These are phyloP conservation scores for Gobionotothen gibberifrons DNA, from an alignment of 2,797 vertebrate species.

Conservation along the genomic window DNA sequence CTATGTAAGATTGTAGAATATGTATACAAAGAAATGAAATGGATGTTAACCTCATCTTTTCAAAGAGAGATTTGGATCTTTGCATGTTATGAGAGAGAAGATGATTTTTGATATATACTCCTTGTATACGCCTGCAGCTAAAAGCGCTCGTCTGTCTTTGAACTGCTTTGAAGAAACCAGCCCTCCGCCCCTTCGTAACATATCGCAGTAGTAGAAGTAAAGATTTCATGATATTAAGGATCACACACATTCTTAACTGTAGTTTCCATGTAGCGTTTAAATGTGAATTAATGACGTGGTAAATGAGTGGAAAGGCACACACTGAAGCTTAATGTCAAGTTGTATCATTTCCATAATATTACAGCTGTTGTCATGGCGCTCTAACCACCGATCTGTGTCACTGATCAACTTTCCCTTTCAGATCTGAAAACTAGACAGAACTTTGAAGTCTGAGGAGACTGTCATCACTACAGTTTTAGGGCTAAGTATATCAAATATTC, in stretches of 20 bases:
- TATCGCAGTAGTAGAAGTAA: slow-evolving; percentile 17
- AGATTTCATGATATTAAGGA: slow-evolving; percentile 58
- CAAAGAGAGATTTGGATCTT: too few relatives aligned
- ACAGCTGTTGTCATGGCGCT: slow-evolving; percentile 15
- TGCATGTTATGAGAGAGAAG: background rate
- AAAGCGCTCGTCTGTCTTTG: slow-evolving; percentile 23
- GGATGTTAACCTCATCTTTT: too few relatives aligned
- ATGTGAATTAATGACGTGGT: slow-evolving; percentile 63
- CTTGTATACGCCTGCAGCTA: slow-evolving; percentile 27
- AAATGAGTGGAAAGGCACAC: slow-evolving; percentile 63
- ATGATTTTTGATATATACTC: slow-evolving; percentile 13
- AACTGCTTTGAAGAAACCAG: slow-evolving; percentile 16
- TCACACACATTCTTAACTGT: slow-evolving; percentile 55
- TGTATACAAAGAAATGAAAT: too few relatives aligned
- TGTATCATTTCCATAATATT: slow-evolving; percentile 50
- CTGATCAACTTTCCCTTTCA: slow-evolving; percentile 30
- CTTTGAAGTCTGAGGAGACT: background rate
- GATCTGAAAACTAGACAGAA: slow-evolving; percentile 18
- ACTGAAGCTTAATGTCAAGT: slow-evolving; percentile 52
- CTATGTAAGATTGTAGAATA: too few relatives aligned
- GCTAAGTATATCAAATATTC: background rate
- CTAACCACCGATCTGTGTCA: slow-evolving; percentile 37
- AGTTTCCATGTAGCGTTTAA: slow-evolving; percentile 42
- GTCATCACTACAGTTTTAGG: background rate
- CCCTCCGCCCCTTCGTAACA: slow-evolving; percentile 9